Percentiles rank a stretch among this genome's conserved stretches.
Conservation (phyloP, 1,140 invertebrate genomes). For the Nephotettix cincticeps region DNA sequence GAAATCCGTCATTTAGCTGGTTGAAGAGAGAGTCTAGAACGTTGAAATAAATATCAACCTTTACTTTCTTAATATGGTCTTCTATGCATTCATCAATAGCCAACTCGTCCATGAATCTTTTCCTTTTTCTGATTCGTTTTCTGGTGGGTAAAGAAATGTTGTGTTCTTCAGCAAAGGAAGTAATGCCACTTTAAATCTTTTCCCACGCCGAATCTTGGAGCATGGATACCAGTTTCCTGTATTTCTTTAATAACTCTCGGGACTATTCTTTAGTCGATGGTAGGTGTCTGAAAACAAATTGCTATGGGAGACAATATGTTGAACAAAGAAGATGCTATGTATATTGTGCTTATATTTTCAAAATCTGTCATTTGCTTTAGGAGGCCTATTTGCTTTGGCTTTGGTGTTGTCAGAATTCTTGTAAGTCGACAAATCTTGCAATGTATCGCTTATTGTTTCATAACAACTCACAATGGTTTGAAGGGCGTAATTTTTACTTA, state of each 20-base stretch:
- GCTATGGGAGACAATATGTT: not conserved
- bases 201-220: not conserved
- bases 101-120: not conserved
- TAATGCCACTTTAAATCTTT: not conserved
- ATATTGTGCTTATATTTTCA: slow-evolving; percentile 6
- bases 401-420: slow-evolving; percentile 3
- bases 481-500: slow-evolving; percentile 1
- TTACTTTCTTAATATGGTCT: not conserved
- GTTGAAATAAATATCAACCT: not conserved
- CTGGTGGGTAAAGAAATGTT: not conserved
- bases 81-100: not conserved
- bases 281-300: slow-evolving; percentile 6
- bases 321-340: not conserved
- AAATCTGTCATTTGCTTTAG: slow-evolving; percentile 22
- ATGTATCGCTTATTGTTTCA: slow-evolving; percentile 3
- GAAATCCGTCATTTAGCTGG: not conserved
- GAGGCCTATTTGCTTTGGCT: slow-evolving; percentile 10
- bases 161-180: not conserved
- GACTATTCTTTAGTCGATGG: slow-evolving; percentile 16
- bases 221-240: not conserved
- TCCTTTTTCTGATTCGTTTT: not conserved
- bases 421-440: not conserved
- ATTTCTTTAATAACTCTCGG: not conserved
- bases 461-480: slow-evolving; percentile 10
- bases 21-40: not conserved